Percentiles rank a stretch among this genome's conserved stretches.
Evolutionary conservation across 2,888 invertebrate species (phyloP).

Genomic region (Xestia ashworthii): DNA sequence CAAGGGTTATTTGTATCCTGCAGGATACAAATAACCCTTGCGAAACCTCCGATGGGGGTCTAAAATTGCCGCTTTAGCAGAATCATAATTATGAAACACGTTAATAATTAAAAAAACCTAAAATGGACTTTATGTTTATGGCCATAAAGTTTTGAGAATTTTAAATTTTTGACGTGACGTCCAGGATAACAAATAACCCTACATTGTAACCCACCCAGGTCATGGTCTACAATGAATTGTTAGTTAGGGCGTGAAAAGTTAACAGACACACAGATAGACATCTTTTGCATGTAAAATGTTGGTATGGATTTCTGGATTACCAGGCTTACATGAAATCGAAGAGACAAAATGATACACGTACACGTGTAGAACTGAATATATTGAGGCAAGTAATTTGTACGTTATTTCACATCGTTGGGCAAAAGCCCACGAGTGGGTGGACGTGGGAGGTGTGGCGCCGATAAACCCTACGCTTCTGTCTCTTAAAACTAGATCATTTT

Average conservation of each 20-base stretch:
- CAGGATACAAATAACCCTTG: too few species aligned
- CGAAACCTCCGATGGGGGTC: too few species aligned
- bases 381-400: slow-evolving; percentile 35
- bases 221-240: neutral
- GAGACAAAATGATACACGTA: slow-evolving; percentile 9
- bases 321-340: slow-evolving; percentile 18
- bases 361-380: slow-evolving; percentile 37
- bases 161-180: too few species aligned
- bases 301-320: neutral
- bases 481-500: slow-evolving; percentile 16
- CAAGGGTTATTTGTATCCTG: too few species aligned
- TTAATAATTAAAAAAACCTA: too few species aligned
- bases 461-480: neutral
- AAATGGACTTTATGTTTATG: too few species aligned
- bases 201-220: neutral
- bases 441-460: slow-evolving; percentile 12
- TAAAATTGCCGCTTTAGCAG: too few species aligned
- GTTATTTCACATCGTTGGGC: slow-evolving; percentile 25
- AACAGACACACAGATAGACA: neutral
- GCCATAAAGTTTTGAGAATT: too few species aligned
- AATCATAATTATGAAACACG: too few species aligned
- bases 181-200: too few species aligned
- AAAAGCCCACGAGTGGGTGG: slow-evolving; percentile 30
- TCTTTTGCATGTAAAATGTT: neutral
- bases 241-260: neutral